A percentile compares a stretch with the other conserved stretches of the same genome.
These are phyloP conservation scores for Trichonephila inaurata DNA, from an alignment of 1,140 invertebrate genomes.

Conservation along the genomic window DNA sequence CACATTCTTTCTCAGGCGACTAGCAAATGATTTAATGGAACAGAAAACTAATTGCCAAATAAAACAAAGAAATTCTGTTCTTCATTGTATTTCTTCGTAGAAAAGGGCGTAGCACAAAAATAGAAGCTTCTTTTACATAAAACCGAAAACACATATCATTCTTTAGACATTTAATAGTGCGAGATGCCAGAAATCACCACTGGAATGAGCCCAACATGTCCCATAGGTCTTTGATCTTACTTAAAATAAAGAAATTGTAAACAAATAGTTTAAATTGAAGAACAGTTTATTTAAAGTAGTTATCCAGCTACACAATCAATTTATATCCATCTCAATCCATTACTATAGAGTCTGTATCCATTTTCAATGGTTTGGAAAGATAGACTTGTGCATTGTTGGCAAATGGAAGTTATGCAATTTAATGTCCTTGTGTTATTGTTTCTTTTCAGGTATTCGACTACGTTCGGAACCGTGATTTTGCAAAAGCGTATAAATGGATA, in stretches of 20 bases:
- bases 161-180: not conserved
- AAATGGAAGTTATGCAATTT: too few relatives aligned
- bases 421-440: too few relatives aligned
- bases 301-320: too few relatives aligned
- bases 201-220: not conserved
- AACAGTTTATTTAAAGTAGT: too few relatives aligned
- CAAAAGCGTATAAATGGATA: too few relatives aligned
- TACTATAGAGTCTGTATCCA: too few relatives aligned
- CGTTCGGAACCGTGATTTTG: too few relatives aligned
- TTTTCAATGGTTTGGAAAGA: too few relatives aligned
- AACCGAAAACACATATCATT: not conserved
- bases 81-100: not conserved
- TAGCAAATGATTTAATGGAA: not conserved
- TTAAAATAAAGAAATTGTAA: not conserved
- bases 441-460: too few relatives aligned
- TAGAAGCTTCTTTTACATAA: not conserved
- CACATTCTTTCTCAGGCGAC: not conserved
- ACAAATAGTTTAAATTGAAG: not conserved
- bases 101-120: not conserved
- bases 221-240: not conserved
- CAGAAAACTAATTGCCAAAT: slow-evolving; percentile 1
- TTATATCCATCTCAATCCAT: too few relatives aligned
- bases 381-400: too few relatives aligned
- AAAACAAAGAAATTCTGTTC: not conserved
- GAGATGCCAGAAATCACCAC: not conserved